Conservation (phyloP, 2,113 vertebrate species). For the Pampusana beccarii region DNA sequence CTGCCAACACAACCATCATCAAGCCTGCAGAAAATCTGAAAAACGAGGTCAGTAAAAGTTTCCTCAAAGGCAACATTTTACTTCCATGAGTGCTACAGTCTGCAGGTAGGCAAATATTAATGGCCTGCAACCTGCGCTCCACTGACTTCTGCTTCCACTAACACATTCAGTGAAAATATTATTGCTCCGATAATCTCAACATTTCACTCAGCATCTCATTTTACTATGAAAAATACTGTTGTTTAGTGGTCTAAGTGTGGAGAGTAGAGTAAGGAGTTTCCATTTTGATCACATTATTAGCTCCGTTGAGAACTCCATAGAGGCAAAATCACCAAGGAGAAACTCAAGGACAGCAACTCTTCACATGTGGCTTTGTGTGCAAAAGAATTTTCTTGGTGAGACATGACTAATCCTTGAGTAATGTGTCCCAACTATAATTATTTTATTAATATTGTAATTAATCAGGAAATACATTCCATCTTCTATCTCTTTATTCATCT, state of each 20-base stretch:
- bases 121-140: fast-evolving
- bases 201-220: background rate
- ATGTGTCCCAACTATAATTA: background rate
- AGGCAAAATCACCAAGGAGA: background rate
- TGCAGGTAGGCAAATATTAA: background rate
- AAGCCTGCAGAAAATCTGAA: background rate
- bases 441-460: constrained; percentile 31
- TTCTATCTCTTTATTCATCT: background rate
- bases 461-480: background rate
- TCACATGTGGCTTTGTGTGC: background rate
- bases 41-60: background rate
- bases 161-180: background rate
- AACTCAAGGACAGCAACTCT: background rate
- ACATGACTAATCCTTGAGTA: background rate
- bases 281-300: background rate
- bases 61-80: background rate
- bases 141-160: background rate
- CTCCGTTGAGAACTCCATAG: background rate
- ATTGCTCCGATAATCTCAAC: background rate
- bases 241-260: background rate
- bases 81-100: background rate
- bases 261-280: background rate
- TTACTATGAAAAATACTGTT: background rate
- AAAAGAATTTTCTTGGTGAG: constrained; percentile 17
- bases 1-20: background rate